Evolutionary conservation across 2,797 vertebrate genomes (phyloP).

Genomic region (Mycteria americana): DNA sequence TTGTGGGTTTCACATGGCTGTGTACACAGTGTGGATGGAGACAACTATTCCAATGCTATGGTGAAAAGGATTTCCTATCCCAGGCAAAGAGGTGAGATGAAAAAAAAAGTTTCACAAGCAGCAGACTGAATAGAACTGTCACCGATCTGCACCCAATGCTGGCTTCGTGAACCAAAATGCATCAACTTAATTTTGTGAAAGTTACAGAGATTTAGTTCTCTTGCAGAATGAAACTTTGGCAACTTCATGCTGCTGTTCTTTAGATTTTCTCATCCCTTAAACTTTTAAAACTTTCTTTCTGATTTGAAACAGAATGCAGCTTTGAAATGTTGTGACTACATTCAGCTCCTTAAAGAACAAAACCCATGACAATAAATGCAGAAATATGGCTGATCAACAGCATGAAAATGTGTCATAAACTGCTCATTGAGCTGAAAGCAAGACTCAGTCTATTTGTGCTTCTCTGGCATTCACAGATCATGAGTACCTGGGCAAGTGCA

Average conservation of each 20-base stretch:
- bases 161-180: neutral
- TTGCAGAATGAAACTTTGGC: neutral
- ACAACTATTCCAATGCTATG: rapidly evolving
- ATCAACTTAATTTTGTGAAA: neutral
- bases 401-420: neutral
- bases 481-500: neutral
- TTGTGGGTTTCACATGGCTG: neutral
- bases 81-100: neutral
- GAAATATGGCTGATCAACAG: neutral
- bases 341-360: neutral
- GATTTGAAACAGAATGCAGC: neutral
- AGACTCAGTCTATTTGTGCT: neutral
- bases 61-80: neutral
- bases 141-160: neutral
- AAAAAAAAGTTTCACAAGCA: neutral
- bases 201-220: neutral
- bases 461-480: neutral
- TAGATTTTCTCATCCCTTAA: neutral
- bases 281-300: neutral
- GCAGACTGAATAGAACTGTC: neutral
- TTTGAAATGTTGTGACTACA: neutral
- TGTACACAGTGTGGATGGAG: neutral
- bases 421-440: neutral
- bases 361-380: neutral
- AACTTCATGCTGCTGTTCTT: neutral